Conservation (phyloP, 2,888 invertebrate genomes). For the Calephelis perditalis region DNA sequence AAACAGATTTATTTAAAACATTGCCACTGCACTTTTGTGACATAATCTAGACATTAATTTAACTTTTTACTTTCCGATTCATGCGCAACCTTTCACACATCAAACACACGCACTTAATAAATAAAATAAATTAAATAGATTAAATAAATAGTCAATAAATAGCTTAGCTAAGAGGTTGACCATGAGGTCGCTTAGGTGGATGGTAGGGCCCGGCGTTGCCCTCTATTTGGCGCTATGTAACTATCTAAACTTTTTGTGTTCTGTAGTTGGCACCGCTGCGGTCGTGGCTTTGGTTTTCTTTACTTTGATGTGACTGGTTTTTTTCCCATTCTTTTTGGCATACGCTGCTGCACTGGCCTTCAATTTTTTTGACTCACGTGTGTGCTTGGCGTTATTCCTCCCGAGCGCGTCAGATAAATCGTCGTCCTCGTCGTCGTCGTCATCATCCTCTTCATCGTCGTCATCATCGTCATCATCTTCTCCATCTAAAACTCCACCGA, state of each 20-base stretch:
- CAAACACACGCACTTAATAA: conserved; percentile 78
- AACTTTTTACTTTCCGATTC: conserved; percentile 68
- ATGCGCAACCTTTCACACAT: conserved; percentile 74
- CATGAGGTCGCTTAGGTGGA: conserved; percentile 68
- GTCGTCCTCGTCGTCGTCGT: conserved; percentile 81
- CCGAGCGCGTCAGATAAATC: conserved; percentile 82
- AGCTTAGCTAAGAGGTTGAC: conserved; percentile 75
- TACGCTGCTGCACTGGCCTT: conserved; percentile 62
- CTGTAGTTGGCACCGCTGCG: conserved; percentile 63
- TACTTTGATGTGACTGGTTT: conserved; percentile 70
- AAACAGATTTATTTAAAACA: conserved; percentile 78
- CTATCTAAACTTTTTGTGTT: conserved; percentile 79
- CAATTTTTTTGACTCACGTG: conserved; percentile 92
- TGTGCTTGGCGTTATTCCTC: conserved; percentile 68
- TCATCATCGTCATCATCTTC: conserved; percentile 83
- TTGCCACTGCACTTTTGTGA: conserved; percentile 78
- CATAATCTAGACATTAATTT: conserved; percentile 80
- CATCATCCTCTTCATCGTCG: conserved; percentile 82
- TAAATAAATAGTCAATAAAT: conserved; percentile 79
- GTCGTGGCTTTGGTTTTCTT: conserved; percentile 74
- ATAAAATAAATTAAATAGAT: conserved; percentile 74
- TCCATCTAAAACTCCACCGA: conserved; percentile 75
- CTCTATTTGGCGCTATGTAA: conserved; percentile 50
- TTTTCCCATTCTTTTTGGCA: conserved; percentile 71
- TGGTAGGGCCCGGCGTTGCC: conserved; percentile 53